Evolutionary conservation across 2,888 invertebrate species (phyloP).

Genomic region (Tipula lateralis): DNA sequence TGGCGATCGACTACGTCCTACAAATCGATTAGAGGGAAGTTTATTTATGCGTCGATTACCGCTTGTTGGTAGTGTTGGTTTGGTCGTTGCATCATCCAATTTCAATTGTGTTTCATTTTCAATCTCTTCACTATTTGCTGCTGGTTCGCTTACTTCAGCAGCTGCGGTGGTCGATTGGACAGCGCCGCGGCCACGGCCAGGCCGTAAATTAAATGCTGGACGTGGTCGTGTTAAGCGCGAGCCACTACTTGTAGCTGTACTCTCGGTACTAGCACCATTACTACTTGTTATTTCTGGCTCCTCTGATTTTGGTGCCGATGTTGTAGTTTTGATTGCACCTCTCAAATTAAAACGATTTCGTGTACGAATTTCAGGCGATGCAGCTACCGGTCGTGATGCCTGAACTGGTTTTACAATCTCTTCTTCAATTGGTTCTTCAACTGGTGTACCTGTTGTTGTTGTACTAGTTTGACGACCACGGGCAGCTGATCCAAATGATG

Average conservation of each 20-base stretch:
- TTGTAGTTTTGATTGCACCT: constrained; percentile 42
- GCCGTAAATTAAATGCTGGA: constrained; percentile 43
- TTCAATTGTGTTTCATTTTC: constrained; percentile 36
- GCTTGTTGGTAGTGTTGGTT: constrained; percentile 36
- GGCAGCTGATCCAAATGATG: constrained; percentile 46
- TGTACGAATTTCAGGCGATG: neutral
- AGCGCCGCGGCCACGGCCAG: constrained; percentile 42
- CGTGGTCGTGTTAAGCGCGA: constrained; percentile 35
- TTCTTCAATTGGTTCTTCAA: constrained; percentile 41
- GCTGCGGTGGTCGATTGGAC: constrained; percentile 42
- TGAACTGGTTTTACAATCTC: constrained; percentile 41
- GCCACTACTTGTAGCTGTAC: neutral
- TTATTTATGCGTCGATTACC: constrained; percentile 14
- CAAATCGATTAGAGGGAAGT: constrained; percentile 40
- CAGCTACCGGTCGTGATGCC: constrained; percentile 36
- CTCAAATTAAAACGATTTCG: constrained; percentile 49
- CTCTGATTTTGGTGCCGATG: constrained; percentile 31
- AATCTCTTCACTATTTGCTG: constrained; percentile 34
- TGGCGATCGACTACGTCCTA: constrained; percentile 41
- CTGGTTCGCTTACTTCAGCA: constrained; percentile 31
- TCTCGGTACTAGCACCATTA: neutral
- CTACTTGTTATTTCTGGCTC: neutral
- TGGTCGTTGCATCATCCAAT: constrained; percentile 39
- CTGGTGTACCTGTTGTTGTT: constrained; percentile 37
- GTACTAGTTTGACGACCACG: constrained; percentile 41